Evolutionary conservation across 2,113 vertebrate genomes (phyloP).

Genomic region (Morone chrysops): DNA sequence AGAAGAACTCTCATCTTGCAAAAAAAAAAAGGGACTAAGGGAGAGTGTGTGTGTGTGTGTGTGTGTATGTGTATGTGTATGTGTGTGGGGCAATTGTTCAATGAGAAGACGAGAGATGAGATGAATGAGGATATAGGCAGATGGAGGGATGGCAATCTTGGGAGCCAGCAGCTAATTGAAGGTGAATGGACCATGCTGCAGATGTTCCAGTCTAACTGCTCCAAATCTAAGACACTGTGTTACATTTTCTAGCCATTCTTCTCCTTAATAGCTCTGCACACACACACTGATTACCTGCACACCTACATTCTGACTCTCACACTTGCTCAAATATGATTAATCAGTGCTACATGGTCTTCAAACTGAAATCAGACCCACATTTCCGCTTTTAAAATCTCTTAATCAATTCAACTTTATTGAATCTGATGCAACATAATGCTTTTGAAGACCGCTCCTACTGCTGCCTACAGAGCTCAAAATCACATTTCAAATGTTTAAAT

Average conservation of each 20-base stretch:
- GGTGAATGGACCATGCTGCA: constrained; percentile 1
- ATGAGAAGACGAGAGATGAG: constrained; percentile 2
- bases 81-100: background rate
- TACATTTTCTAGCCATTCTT: background rate
- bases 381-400: background rate
- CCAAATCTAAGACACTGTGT: background rate
- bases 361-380: background rate
- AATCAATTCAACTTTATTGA: too few species aligned
- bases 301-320: background rate
- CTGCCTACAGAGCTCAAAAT: background rate
- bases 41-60: too few species aligned
- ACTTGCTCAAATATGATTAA: background rate
- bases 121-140: constrained; percentile 16
- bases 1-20: constrained; percentile 45
- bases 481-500: background rate
- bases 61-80: too few species aligned
- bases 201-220: background rate
- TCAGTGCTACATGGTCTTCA: background rate
- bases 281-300: background rate
- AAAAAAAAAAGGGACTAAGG: constrained; percentile 20
- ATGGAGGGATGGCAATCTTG: background rate
- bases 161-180: background rate
- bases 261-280: background rate
- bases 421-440: background rate
- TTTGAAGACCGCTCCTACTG: background rate